Evolutionary conservation across 1,140 invertebrate genomes (phyloP).

Genomic region (Olivierus martensii): DNA sequence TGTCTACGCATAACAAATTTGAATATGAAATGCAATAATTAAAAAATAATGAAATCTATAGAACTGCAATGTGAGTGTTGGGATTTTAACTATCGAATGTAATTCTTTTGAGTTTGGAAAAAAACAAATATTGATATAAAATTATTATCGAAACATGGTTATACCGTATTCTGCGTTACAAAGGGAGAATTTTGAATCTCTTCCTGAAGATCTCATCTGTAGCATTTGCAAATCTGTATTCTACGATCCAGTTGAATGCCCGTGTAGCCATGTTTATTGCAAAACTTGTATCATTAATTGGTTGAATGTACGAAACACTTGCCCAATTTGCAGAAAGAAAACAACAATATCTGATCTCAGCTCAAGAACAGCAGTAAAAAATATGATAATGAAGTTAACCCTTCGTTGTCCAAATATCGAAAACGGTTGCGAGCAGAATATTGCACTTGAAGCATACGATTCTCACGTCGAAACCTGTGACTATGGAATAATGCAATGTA

Average conservation of each 20-base stretch:
- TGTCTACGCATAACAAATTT: no score
- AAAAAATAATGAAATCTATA: no score
- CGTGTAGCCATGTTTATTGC: constrained; percentile 13
- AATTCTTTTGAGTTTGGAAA: no score
- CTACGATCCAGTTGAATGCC: constrained; percentile 11
- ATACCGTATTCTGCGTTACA: constrained; percentile 5
- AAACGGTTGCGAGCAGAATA: constrained; percentile 4
- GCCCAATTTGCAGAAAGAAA: constrained; percentile 10
- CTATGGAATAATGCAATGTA: constrained; percentile 2
- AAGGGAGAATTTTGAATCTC: constrained; percentile 5
- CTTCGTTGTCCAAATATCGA: not conserved
- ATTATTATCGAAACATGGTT: constrained; percentile 14
- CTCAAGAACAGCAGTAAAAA: not conserved
- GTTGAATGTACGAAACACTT: constrained; percentile 2
- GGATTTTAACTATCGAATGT: no score
- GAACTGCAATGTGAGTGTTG: no score
- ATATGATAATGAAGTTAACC: constrained; percentile 9
- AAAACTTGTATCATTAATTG: constrained; percentile 4
- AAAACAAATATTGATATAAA: no score
- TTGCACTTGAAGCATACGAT: constrained; percentile 2
- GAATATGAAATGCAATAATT: no score
- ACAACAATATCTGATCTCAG: not conserved
- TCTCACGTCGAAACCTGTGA: constrained; percentile 1
- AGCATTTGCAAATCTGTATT: constrained; percentile 7
- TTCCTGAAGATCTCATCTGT: constrained; percentile 12